Conservation (phyloP, 35 echinoderm and acorn worm genomes). For the Apostichopus japonicus region DNA sequence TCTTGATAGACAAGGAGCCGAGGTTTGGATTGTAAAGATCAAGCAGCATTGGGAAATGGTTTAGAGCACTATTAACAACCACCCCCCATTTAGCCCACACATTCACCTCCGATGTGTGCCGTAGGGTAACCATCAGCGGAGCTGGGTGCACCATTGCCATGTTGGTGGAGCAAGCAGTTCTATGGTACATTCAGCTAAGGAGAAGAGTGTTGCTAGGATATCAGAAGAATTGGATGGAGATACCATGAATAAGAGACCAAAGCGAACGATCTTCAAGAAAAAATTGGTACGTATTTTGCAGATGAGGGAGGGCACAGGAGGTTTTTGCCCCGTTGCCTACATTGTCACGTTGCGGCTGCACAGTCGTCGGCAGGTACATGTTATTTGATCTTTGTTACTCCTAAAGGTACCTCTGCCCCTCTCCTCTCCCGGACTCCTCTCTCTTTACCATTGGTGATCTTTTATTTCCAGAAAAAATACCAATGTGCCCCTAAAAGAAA, state of each 20-base stretch:
- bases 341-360: too few species aligned
- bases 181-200: conserved; percentile 50
- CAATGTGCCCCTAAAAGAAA: too few species aligned
- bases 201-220: conserved; percentile 34
- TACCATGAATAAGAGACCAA: conserved; percentile 59
- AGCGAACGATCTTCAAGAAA: conserved; percentile 55
- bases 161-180: conserved; percentile 39
- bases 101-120: conserved; percentile 6
- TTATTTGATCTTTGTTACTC: too few species aligned
- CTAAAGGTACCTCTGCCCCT: too few species aligned
- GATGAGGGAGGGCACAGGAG: too few species aligned
- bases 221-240: conserved; percentile 50
- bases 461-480: too few species aligned
- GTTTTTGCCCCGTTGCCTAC: too few species aligned
- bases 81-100: background rate
- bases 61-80: background rate
- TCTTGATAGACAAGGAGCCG: background rate
- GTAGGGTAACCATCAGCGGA: conserved; percentile 34
- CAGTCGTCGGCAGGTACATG: too few species aligned
- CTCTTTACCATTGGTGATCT: too few species aligned
- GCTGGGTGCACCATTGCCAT: conserved; percentile 43
- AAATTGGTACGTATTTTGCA: conserved; percentile 37
- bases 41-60: background rate
- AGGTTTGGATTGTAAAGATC: background rate
- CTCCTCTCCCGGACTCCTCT: too few species aligned